Percentiles rank a stretch among this genome's conserved stretches.
These are phyloP conservation scores for Drosophila lacteicornis DNA, from an alignment of 1,140 invertebrate genomes.

Conservation along the genomic window DNA sequence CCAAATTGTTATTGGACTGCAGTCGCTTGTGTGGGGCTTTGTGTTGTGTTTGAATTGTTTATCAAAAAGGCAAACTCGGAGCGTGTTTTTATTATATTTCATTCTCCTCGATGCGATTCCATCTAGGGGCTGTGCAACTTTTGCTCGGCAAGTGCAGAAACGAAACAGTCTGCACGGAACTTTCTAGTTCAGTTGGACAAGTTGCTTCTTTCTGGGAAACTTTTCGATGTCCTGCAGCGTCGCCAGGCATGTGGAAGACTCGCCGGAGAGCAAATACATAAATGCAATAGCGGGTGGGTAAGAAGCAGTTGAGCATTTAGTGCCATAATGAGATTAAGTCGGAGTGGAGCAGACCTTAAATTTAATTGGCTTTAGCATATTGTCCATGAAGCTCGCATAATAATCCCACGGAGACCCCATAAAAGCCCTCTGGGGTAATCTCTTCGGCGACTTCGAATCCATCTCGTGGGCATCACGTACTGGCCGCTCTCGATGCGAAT, in stretches of 20 bases:
- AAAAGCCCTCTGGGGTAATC: neutral
- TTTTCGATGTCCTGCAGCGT: constrained; percentile 51
- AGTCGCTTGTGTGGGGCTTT: constrained; percentile 20
- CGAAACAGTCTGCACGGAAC: constrained; percentile 45
- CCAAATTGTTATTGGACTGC: constrained; percentile 37
- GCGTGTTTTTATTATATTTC: constrained; percentile 38
- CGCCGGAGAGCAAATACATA: constrained; percentile 26
- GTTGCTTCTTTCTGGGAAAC: constrained; percentile 40
- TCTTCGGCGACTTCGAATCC: constrained; percentile 8
- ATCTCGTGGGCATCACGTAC: constrained; percentile 29
- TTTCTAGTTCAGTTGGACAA: constrained; percentile 49
- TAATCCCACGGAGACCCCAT: neutral
- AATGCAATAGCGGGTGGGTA: constrained; percentile 16
- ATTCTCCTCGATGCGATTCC: constrained; percentile 28
- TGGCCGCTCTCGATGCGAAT: constrained; percentile 6
- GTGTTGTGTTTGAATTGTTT: constrained; percentile 43
- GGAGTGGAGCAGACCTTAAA: constrained; percentile 21
- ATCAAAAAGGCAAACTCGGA: constrained; percentile 41
- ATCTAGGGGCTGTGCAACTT: constrained; percentile 16
- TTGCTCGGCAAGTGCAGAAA: constrained; percentile 37
- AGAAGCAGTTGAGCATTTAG: constrained; percentile 36
- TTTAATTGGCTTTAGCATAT: constrained; percentile 25
- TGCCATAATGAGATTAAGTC: constrained; percentile 38
- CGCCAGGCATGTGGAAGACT: constrained; percentile 17
- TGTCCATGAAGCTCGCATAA: neutral